A percentile compares a stretch with the other conserved stretches of the same genome.
Conservation (phyloP, 2,113 vertebrate species). For the Daubentonia madagascariensis region DNA sequence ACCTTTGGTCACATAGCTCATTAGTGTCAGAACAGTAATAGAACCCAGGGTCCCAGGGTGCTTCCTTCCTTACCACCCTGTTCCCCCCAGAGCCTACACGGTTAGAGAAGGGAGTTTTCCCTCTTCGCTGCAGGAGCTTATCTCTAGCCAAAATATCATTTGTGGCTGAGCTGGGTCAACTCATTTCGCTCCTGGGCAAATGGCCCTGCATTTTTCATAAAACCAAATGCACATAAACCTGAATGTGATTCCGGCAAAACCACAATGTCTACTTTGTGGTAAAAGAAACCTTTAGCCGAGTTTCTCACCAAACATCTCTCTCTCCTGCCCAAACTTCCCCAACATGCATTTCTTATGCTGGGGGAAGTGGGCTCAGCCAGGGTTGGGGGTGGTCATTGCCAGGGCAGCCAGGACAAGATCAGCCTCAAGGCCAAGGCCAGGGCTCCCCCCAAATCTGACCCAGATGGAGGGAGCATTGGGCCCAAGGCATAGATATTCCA, state of each 20-base stretch:
- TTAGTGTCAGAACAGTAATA: background rate
- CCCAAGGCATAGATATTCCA: slow-evolving; percentile 2
- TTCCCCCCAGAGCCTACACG: background rate
- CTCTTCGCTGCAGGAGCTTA: slow-evolving; percentile 17
- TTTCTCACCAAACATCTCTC: background rate
- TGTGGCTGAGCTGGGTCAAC: slow-evolving; percentile 44
- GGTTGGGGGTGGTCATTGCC: slow-evolving; percentile 57
- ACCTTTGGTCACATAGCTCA: background rate
- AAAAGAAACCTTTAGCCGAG: slow-evolving; percentile 31
- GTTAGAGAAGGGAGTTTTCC: background rate
- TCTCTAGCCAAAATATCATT: slow-evolving; percentile 56
- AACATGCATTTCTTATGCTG: background rate
- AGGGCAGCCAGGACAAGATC: slow-evolving; percentile 49
- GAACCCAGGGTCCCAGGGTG: background rate
- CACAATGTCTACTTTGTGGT: slow-evolving; percentile 60
- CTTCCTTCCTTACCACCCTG: background rate
- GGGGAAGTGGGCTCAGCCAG: slow-evolving; percentile 52
- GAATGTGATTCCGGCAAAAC: slow-evolving; percentile 57
- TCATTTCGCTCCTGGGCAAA: slow-evolving; percentile 40
- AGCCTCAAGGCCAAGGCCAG: background rate
- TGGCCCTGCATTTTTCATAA: slow-evolving; percentile 13
- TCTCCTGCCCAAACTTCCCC: background rate
- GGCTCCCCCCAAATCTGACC: slow-evolving; percentile 51
- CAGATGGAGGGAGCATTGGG: slow-evolving; percentile 34
- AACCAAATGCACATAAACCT: slow-evolving; percentile 61